A percentile compares a stretch with the other conserved stretches of the same genome.
Conservation (phyloP, 2,888 invertebrate species). For the Habrosyne pyritoides region DNA sequence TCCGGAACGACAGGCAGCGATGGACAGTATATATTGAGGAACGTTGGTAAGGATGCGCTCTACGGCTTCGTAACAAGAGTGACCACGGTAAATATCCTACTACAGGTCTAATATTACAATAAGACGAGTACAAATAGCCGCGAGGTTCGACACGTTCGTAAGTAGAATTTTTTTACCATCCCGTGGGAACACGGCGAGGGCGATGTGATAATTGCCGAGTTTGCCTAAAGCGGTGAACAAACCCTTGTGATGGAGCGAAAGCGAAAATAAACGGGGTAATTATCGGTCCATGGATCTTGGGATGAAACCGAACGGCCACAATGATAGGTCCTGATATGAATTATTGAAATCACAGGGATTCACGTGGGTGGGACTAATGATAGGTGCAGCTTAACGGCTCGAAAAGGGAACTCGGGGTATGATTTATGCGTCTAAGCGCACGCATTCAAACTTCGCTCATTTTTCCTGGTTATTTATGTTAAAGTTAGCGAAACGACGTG, state of each 20-base stretch:
- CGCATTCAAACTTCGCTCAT: slow-evolving; percentile 7
- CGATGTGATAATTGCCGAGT: slow-evolving; percentile 77
- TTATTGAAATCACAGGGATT: slow-evolving; percentile 62
- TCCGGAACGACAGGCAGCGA: slow-evolving; percentile 36
- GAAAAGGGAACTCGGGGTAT: slow-evolving; percentile 31
- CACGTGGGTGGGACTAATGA: slow-evolving; percentile 54
- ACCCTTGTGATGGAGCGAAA: slow-evolving; percentile 52
- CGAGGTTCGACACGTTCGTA: slow-evolving; percentile 68
- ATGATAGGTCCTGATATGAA: slow-evolving; percentile 51
- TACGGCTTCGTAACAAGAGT: slow-evolving; percentile 67
- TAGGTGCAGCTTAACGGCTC: slow-evolving; percentile 45
- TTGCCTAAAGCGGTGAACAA: slow-evolving; percentile 67
- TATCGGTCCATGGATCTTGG: slow-evolving; percentile 52
- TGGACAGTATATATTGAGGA: slow-evolving; percentile 39
- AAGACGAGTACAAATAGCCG: slow-evolving; percentile 58
- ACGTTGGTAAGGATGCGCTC: slow-evolving; percentile 48
- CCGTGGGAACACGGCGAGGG: slow-evolving; percentile 77
- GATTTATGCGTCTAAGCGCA: slow-evolving; percentile 35
- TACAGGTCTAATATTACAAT: slow-evolving; percentile 57
- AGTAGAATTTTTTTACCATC: slow-evolving; percentile 70
- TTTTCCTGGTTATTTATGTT: slow-evolving; percentile 6
- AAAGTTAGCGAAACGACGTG: slow-evolving; percentile 3
- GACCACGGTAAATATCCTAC: slow-evolving; percentile 55
- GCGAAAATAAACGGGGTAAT: slow-evolving; percentile 68
- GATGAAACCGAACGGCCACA: slow-evolving; percentile 40